phyloP scores from a whole-genome alignment of 2,113 vertebrate genomes.

The Alethe castanea region DNA sequence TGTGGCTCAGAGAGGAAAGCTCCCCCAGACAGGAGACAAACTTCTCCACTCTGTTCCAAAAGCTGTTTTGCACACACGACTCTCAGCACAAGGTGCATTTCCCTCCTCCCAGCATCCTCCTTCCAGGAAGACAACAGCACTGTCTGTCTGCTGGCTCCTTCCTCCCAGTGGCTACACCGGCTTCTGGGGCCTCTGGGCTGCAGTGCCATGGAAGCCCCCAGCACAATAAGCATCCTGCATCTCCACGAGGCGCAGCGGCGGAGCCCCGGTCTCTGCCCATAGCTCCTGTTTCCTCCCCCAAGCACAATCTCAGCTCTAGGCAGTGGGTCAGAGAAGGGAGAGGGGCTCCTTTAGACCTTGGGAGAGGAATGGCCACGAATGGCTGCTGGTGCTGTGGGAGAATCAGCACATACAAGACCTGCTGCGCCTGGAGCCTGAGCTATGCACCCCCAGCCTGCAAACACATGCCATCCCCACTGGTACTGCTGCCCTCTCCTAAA shows the following conservation, averaged over 20 bases:
- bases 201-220: not conserved
- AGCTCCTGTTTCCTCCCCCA: not conserved
- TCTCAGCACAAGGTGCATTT: not conserved
- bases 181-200: not conserved
- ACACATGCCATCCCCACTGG: not conserved
- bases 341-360: not conserved
- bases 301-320: not conserved
- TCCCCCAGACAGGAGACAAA: not conserved
- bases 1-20: not conserved
- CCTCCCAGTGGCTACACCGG: not conserved
- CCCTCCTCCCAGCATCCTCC: constrained; percentile 7
- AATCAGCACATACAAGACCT: not conserved
- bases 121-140: not conserved
- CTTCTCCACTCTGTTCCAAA: not conserved
- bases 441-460: not conserved
- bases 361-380: rapidly evolving
- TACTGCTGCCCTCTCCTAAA: not conserved
- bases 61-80: not conserved
- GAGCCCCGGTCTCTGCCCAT: rapidly evolving
- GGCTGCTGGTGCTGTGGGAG: not conserved
- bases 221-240: rapidly evolving
- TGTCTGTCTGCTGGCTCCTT: not conserved
- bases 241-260: rapidly evolving
- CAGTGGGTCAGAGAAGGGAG: not conserved
- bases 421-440: not conserved